Evolutionary conservation across 2,113 vertebrate species (phyloP).

Genomic region (Planiliza haematocheilus): DNA sequence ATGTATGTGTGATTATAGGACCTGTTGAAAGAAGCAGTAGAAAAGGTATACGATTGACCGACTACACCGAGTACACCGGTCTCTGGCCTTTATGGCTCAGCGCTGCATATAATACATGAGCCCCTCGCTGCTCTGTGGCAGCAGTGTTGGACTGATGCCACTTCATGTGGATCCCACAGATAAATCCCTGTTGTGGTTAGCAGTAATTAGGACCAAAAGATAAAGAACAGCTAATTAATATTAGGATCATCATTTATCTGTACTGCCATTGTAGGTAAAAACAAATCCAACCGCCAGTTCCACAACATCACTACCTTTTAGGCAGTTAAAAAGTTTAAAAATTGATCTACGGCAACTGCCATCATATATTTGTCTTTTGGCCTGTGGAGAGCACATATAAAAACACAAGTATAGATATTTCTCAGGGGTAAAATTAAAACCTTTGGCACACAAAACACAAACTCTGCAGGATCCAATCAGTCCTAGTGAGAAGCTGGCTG

Average conservation of each 20-base stretch:
- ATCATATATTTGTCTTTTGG: no score
- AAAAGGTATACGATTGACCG: slow-evolving; percentile 9
- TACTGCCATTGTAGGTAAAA: not conserved
- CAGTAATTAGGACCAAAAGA: slow-evolving; percentile 8
- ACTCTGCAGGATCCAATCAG: no score
- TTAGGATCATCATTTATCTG: not conserved
- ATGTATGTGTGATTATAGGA: not conserved
- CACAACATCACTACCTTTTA: not conserved
- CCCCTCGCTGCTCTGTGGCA: slow-evolving; percentile 9
- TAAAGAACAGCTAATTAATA: not conserved
- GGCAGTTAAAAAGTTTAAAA: no score
- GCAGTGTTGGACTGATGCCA: slow-evolving; percentile 16
- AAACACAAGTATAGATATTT: no score
- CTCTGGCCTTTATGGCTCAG: slow-evolving; percentile 15
- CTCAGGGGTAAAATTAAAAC: no score
- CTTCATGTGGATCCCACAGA: not conserved
- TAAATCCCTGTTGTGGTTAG: slow-evolving; percentile 1
- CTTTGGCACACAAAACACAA: no score
- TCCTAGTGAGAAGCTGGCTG: no score
- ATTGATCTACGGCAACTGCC: no score
- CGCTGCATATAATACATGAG: slow-evolving; percentile 28
- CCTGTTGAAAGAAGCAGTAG: not conserved
- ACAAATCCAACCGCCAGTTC: not conserved
- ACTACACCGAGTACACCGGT: slow-evolving; percentile 9
- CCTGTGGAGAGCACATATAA: no score